A percentile compares a stretch with the other conserved stretches of the same genome.
These are phyloP conservation scores for Pimephales promelas DNA, from an alignment of 2,113 vertebrate species.

Conservation along the genomic window DNA sequence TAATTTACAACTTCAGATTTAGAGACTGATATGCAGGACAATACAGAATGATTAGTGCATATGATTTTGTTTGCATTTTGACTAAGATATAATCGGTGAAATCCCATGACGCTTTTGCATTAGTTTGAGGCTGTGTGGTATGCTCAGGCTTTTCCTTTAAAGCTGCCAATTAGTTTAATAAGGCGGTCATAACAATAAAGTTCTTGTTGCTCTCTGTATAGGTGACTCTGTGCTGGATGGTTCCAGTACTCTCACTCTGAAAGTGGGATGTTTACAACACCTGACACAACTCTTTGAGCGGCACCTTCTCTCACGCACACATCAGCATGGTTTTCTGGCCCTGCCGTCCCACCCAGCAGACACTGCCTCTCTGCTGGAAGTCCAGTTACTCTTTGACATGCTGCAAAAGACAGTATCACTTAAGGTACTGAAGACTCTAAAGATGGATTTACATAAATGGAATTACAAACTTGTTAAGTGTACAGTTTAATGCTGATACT, in stretches of 20 bases:
- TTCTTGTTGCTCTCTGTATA: constrained; percentile 58
- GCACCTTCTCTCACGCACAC: constrained; percentile 83
- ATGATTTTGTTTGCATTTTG: neutral
- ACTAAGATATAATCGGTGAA: neutral
- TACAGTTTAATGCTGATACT: neutral
- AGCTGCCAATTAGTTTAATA: neutral
- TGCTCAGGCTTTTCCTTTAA: neutral
- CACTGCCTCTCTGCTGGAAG: constrained; percentile 83
- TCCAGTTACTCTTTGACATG: constrained; percentile 94
- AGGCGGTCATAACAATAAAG: neutral
- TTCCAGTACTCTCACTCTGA: constrained; percentile 86
- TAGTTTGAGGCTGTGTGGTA: neutral
- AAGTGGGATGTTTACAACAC: constrained; percentile 83
- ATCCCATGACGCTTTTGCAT: neutral
- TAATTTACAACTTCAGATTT: neutral
- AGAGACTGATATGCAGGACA: neutral
- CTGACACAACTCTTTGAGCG: constrained; percentile 88
- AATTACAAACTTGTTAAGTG: neutral
- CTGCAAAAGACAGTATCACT: constrained; percentile 92
- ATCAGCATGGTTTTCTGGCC: constrained; percentile 90
- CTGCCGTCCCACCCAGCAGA: constrained; percentile 92
- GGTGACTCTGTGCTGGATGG: constrained; percentile 89
- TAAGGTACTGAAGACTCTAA: constrained; percentile 76
- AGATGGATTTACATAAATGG: neutral
- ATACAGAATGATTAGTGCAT: neutral